Conservation (phyloP, 2,888 invertebrate genomes). For the Lepeophtheirus nordmannii region DNA sequence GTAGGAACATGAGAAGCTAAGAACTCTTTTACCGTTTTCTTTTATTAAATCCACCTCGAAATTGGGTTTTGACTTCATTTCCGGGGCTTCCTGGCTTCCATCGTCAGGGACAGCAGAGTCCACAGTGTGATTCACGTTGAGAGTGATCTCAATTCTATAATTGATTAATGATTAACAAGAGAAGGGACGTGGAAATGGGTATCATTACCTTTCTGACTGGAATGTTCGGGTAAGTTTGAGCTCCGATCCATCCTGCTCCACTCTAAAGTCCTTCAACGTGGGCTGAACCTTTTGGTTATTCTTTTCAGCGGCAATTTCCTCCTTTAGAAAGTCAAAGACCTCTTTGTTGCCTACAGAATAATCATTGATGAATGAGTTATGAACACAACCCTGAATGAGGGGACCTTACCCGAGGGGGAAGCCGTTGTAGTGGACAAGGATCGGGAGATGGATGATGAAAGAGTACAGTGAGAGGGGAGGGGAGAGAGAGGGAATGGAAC, state of each 20-base stretch:
- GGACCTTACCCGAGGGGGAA: too few relatives aligned
- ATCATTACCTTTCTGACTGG: neutral
- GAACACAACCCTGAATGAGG: too few relatives aligned
- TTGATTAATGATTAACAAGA: conserved; percentile 23
- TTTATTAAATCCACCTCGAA: conserved; percentile 74
- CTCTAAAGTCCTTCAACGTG: conserved; percentile 2
- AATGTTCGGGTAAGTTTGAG: conserved; percentile 6
- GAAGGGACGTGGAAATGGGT: too few relatives aligned
- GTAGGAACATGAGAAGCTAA: conserved; percentile 72
- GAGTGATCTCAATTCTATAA: conserved; percentile 54
- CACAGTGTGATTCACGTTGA: conserved; percentile 88
- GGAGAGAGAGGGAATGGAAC: too few relatives aligned
- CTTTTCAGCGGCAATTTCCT: conserved; percentile 20
- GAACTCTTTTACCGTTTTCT: conserved; percentile 47
- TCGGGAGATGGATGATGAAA: too few relatives aligned
- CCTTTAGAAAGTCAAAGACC: conserved; percentile 12
- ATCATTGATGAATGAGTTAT: too few relatives aligned
- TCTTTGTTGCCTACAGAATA: conserved; percentile 6
- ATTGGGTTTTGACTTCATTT: conserved; percentile 76
- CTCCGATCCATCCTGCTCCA: conserved; percentile 22
- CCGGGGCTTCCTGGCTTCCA: conserved; percentile 40
- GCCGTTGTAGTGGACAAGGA: too few relatives aligned
- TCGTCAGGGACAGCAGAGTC: conserved; percentile 37
- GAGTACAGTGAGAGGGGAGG: too few relatives aligned
- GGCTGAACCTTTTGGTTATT: neutral